Conservation (phyloP, 37 sponge, comb jelly and placozoan species). For the Chondrilla cf. caribensis region DNA sequence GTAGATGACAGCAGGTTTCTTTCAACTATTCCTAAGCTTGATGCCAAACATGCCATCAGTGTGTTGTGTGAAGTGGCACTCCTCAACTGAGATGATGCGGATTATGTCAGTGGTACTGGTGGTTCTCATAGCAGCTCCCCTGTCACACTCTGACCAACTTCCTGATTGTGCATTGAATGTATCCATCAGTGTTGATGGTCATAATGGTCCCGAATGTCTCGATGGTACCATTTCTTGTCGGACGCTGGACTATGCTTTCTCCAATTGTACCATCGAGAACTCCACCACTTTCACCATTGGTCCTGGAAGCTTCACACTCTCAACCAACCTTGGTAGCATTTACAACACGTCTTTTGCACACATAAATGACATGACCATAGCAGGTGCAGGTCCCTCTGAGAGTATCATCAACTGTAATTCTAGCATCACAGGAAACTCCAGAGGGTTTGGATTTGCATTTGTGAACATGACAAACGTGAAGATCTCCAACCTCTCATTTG, state of each 20-base stretch:
- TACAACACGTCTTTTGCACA: not conserved
- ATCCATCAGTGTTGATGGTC: not conserved
- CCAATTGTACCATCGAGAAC: not conserved
- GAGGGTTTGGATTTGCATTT: not conserved
- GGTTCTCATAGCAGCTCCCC: too few relatives aligned
- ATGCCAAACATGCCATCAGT: too few relatives aligned
- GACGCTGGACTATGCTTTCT: not conserved
- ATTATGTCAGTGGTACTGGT: too few relatives aligned
- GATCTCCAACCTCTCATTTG: not conserved
- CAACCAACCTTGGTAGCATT: not conserved
- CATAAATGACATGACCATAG: not conserved
- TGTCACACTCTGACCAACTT: too few relatives aligned
- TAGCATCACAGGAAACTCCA: not conserved
- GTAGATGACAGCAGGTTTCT: too few relatives aligned
- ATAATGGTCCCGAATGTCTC: not conserved
- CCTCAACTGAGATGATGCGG: too few relatives aligned
- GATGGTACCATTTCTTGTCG: not conserved
- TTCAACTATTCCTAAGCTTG: too few relatives aligned
- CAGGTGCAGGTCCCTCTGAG: not conserved
- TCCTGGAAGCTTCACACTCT: not conserved
- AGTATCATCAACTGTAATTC: not conserved
- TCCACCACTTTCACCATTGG: not conserved
- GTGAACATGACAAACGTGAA: slow-evolving; percentile 13
- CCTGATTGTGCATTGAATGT: not conserved
- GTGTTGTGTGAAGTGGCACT: too few relatives aligned